These are phyloP conservation scores for Larimichthys crocea DNA, from an alignment of 2,113 vertebrate species.

Conservation along the genomic window DNA sequence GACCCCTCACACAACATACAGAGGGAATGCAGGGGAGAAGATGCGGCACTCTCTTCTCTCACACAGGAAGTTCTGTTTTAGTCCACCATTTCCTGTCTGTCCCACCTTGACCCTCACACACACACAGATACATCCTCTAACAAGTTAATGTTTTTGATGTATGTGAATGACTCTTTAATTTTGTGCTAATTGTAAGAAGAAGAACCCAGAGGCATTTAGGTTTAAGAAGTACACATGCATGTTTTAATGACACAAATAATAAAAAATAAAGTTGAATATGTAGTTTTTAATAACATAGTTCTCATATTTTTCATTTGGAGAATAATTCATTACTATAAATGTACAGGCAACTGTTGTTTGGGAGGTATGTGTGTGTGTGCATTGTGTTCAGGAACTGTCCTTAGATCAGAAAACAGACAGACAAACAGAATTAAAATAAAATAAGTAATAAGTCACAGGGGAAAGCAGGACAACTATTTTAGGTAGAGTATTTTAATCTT, in stretches of 20 bases:
- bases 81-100: conserved; percentile 58
- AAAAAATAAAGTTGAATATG: background rate
- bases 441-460: background rate
- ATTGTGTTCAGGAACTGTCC: background rate
- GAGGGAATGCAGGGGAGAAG: conserved; percentile 30
- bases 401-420: background rate
- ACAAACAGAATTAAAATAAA: background rate
- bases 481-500: conserved; percentile 30
- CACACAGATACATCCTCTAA: background rate
- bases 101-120: conserved; percentile 51
- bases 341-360: background rate
- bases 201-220: background rate
- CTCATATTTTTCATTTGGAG: background rate
- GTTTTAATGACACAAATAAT: background rate
- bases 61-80: conserved; percentile 67
- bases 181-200: background rate
- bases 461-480: conserved; percentile 38
- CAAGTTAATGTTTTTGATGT: background rate
- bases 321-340: background rate
- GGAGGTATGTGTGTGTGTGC: background rate
- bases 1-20: conserved; percentile 7
- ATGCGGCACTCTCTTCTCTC: conserved; percentile 44
- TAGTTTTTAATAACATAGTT: background rate
- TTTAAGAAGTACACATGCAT: background rate
- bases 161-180: background rate